Evolutionary conservation across 2,113 vertebrate species (phyloP).

Genomic region (Fukomys damarensis): DNA sequence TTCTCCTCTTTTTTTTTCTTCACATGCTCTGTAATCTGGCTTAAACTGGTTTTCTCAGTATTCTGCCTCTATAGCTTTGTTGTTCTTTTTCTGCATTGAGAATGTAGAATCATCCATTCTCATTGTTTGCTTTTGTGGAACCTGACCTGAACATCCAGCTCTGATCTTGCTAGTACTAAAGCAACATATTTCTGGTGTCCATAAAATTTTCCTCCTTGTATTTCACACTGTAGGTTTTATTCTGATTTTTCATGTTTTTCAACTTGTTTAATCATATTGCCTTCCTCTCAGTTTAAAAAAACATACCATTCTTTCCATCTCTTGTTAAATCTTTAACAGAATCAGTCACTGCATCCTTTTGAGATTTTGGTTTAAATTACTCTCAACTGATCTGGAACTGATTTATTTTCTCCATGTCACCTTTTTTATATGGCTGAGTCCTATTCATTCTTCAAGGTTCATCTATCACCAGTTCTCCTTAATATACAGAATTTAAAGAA

Average conservation of each 20-base stretch:
- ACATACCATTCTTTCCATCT: too few relatives aligned
- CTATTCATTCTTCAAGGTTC: background rate
- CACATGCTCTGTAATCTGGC: background rate
- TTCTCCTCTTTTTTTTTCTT: background rate
- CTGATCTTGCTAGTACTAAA: background rate
- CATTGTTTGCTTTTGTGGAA: background rate
- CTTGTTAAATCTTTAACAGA: rapidly evolving
- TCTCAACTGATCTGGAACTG: background rate
- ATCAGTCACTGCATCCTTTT: background rate
- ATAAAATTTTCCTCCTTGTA: background rate
- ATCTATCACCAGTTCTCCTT: background rate
- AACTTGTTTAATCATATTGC: background rate
- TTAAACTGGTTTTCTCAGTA: background rate
- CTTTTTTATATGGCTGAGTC: background rate
- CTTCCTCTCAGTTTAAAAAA: background rate
- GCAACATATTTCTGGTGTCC: background rate
- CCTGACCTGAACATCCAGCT: background rate
- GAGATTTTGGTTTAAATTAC: background rate
- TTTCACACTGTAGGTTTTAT: background rate
- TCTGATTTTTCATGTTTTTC: background rate
- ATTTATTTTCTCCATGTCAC: background rate
- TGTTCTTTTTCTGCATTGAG: background rate
- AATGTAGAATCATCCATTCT: background rate
- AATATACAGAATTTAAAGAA: background rate
- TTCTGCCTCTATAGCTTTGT: background rate